These are phyloP conservation scores for Mesaphorura yosii DNA, from an alignment of 1,140 invertebrate genomes.

Conservation along the genomic window DNA sequence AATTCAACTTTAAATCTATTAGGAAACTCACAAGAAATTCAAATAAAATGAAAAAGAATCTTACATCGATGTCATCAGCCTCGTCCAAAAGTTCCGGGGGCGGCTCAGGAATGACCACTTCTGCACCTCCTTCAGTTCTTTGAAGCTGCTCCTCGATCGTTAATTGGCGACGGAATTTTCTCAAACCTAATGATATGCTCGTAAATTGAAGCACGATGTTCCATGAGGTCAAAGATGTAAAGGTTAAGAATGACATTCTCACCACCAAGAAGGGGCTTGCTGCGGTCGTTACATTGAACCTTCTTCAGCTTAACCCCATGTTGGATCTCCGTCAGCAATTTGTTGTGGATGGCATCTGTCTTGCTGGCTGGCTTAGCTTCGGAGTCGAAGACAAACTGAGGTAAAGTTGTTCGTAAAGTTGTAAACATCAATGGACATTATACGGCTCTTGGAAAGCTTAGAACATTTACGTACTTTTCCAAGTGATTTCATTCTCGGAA, in stretches of 20 bases:
- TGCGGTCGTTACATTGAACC: conserved; percentile 69
- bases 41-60: too few species aligned
- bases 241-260: conserved; percentile 15
- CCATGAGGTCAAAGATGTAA: neutral
- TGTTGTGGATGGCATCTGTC: conserved; percentile 58
- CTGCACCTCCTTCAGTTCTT: conserved; percentile 33
- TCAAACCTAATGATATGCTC: conserved; percentile 46
- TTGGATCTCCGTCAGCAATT: conserved; percentile 70
- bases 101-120: conserved; percentile 58
- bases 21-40: too few species aligned
- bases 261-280: conserved; percentile 62
- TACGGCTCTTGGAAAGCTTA: neutral
- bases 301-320: conserved; percentile 61
- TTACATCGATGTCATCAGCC: conserved; percentile 38
- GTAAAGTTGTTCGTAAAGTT: conserved; percentile 27
- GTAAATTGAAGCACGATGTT: conserved; percentile 4
- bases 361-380: conserved; percentile 48
- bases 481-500: conserved; percentile 52
- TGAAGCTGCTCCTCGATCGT: conserved; percentile 68
- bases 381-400: conserved; percentile 76
- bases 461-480: conserved; percentile 45
- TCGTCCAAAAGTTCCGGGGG: conserved; percentile 43
- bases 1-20: too few species aligned
- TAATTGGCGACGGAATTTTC: conserved; percentile 73
- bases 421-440: neutral